phyloP scores from a whole-genome alignment of 1,140 invertebrate genomes.

The Melitaea cinxia region DNA sequence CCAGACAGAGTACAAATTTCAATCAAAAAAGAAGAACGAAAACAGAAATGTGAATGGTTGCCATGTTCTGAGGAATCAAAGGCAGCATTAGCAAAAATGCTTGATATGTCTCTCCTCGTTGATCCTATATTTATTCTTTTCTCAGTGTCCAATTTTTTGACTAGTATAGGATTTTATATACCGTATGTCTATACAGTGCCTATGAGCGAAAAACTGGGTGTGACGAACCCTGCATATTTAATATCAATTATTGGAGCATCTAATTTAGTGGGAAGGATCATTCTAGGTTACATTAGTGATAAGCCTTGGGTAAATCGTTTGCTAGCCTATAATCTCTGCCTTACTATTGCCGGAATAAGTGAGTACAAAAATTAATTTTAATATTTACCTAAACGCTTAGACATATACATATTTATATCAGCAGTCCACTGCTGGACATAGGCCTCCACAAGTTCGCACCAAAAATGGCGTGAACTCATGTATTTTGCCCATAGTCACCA shows the following conservation, averaged over 20 bases:
- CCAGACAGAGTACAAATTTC: slow-evolving; percentile 64
- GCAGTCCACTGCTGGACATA: too few species aligned
- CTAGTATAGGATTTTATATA: slow-evolving; percentile 97
- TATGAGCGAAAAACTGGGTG: slow-evolving; percentile 83
- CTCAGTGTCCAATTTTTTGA: slow-evolving; percentile 96
- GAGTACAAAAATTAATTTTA: slow-evolving; percentile 60
- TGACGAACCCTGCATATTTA: slow-evolving; percentile 84
- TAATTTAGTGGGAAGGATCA: slow-evolving; percentile 93
- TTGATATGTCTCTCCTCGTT: slow-evolving; percentile 91
- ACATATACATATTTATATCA: too few species aligned
- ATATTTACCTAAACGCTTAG: background rate
- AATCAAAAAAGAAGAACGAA: slow-evolving; percentile 49
- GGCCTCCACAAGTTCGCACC: too few species aligned
- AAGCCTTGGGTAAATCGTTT: slow-evolving; percentile 94
- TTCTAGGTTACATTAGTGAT: slow-evolving; percentile 93
- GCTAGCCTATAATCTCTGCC: slow-evolving; percentile 92
- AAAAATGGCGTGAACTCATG: too few species aligned
- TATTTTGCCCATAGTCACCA: too few species aligned
- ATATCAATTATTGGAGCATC: slow-evolving; percentile 92
- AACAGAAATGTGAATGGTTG: slow-evolving; percentile 81
- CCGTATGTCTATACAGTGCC: slow-evolving; percentile 93
- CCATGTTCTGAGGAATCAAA: slow-evolving; percentile 83
- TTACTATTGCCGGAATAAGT: slow-evolving; percentile 93
- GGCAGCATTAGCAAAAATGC: slow-evolving; percentile 90
- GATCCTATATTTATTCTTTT: slow-evolving; percentile 96